A percentile compares a stretch with the other conserved stretches of the same genome.
Conservation (phyloP, 2,888 invertebrate genomes). For the Eurois occulta region DNA sequence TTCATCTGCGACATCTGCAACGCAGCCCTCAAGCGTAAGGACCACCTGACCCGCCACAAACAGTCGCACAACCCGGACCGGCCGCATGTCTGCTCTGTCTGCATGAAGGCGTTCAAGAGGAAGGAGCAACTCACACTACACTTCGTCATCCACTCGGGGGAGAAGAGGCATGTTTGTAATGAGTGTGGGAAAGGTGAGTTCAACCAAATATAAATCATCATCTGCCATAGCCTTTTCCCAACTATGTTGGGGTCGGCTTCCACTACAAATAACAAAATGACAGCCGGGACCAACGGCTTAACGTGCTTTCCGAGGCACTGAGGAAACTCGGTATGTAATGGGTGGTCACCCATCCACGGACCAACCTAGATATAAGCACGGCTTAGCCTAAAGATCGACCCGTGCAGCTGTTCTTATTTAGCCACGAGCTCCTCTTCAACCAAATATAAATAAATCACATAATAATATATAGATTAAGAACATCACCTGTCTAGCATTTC, state of each 20-base stretch:
- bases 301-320: too few species aligned
- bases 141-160: conserved; percentile 97
- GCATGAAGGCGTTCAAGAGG: conserved; percentile 96
- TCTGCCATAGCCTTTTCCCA: background rate
- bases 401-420: too few species aligned
- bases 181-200: conserved; percentile 95
- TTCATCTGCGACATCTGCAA: conserved; percentile 97
- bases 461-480: too few species aligned
- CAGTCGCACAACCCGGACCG: conserved; percentile 97
- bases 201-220: background rate
- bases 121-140: conserved; percentile 97
- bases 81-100: conserved; percentile 96
- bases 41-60: conserved; percentile 96
- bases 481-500: too few species aligned
- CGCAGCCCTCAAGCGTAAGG: conserved; percentile 96
- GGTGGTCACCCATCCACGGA: too few species aligned
- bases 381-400: too few species aligned
- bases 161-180: conserved; percentile 96
- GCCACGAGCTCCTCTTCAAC: too few species aligned
- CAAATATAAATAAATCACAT: too few species aligned
- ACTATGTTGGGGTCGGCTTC: background rate
- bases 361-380: too few species aligned
- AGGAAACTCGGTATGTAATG: too few species aligned
- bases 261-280: too few species aligned
- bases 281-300: too few species aligned